Evolutionary conservation across 2,113 vertebrate species (phyloP).

Genomic region (Gallinago jamesoni): DNA sequence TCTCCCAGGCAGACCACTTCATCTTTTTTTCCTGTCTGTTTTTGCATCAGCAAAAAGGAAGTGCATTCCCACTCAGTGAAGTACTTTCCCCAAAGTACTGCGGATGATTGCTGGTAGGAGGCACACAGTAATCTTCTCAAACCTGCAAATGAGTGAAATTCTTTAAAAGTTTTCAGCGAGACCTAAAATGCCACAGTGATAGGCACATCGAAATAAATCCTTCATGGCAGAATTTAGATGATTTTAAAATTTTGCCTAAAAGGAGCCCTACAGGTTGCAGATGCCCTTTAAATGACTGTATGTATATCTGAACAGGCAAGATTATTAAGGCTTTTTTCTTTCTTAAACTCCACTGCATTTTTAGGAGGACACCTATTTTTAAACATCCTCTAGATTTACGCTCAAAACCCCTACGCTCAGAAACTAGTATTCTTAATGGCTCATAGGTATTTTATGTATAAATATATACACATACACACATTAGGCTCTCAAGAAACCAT

Average conservation of each 20-base stretch:
- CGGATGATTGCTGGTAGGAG: constrained; percentile 15
- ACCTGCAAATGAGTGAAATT: neutral
- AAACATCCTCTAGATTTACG: neutral
- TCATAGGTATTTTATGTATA: constrained; percentile 37
- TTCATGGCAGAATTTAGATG: neutral
- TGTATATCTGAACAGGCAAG: neutral
- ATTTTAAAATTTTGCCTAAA: neutral
- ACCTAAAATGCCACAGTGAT: neutral
- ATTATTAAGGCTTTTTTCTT: constrained; percentile 5
- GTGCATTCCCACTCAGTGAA: neutral
- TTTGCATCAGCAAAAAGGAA: constrained; percentile 15
- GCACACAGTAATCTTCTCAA: constrained; percentile 3
- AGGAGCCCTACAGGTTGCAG: neutral
- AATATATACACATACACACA: constrained; percentile 45
- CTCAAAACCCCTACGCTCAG: neutral
- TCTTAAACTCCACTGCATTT: neutral
- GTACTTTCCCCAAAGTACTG: neutral
- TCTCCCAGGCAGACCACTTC: neutral
- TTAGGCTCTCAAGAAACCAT: constrained; percentile 25
- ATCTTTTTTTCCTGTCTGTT: neutral
- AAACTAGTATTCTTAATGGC: neutral
- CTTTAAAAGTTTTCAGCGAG: neutral
- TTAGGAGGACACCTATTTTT: constrained; percentile 35
- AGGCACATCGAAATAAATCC: neutral
- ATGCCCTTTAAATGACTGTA: neutral